Evolutionary conservation across 2,113 vertebrate species (phyloP).

Genomic region (Ctenomys sociabilis): DNA sequence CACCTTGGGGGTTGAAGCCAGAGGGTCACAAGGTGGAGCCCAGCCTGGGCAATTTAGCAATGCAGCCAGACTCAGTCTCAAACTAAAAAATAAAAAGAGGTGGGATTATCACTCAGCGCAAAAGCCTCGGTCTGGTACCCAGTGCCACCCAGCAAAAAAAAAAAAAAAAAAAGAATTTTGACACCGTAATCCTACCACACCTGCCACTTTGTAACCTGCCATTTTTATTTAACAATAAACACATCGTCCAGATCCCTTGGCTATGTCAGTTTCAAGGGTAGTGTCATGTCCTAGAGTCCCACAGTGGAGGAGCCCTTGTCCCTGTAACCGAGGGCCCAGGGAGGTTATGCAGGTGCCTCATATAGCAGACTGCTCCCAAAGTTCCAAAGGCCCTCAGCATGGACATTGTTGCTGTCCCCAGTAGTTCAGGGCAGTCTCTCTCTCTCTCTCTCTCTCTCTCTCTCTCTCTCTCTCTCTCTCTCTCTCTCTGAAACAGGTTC

Average conservation of each 20-base stretch:
- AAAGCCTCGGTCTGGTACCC: background rate
- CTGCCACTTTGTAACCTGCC: background rate
- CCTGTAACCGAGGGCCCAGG: background rate
- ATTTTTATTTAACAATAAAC: background rate
- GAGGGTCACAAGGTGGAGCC: background rate
- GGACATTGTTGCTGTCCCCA: background rate
- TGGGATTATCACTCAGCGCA: background rate
- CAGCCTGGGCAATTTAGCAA: background rate
- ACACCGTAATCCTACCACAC: background rate
- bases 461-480: too few relatives aligned
- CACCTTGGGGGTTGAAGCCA: background rate
- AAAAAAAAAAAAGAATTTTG: background rate
- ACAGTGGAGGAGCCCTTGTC: background rate
- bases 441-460: background rate
- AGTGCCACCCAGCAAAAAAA: background rate
- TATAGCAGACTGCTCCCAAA: background rate
- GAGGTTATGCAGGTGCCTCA: background rate
- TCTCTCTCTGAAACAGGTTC: background rate
- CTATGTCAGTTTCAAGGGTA: background rate
- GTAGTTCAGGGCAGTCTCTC: background rate
- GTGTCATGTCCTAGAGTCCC: too few relatives aligned
- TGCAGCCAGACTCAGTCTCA: background rate
- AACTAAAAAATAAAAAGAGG: background rate
- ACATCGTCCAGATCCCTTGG: background rate
- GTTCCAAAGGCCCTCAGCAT: background rate